Conservation (phyloP, 1,140 invertebrate genomes). For the Carcinoscorpius rotundicauda region DNA sequence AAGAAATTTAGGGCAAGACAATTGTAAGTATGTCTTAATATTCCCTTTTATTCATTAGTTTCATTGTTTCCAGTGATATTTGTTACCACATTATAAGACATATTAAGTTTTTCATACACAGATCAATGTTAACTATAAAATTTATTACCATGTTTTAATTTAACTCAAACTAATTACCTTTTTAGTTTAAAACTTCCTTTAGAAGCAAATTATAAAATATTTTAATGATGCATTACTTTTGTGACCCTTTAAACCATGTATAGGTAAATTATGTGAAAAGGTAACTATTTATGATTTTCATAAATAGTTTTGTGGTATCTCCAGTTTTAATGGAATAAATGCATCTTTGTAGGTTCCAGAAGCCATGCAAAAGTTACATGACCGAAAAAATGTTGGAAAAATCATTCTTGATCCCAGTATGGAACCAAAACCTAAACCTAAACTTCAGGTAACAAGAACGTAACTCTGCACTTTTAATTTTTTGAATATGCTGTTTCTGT, state of each 20-base stretch:
- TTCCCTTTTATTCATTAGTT: too few species aligned
- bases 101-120: too few species aligned
- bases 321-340: neutral
- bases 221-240: neutral
- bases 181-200: too few species aligned
- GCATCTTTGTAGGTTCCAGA: conserved; percentile 49
- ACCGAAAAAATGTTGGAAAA: conserved; percentile 81
- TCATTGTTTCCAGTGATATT: too few species aligned
- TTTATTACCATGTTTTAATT: too few species aligned
- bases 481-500: too few species aligned
- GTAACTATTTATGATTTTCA: neutral
- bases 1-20: too few species aligned
- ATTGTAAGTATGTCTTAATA: too few species aligned
- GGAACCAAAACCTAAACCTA: conserved; percentile 35
- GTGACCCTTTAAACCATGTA: neutral
- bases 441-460: neutral
- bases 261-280: neutral
- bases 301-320: neutral
- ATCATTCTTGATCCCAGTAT: conserved; percentile 64
- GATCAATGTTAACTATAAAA: too few species aligned
- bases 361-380: conserved; percentile 85
- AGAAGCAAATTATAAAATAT: neutral
- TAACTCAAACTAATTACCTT: too few species aligned
- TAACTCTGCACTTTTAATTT: too few species aligned
- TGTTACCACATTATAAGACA: too few species aligned